A percentile compares a stretch with the other conserved stretches of the same genome.
phyloP scores from a whole-genome alignment of 37 sponge, comb jelly and placozoan genomes.

The Aplysina aerophoba region DNA sequence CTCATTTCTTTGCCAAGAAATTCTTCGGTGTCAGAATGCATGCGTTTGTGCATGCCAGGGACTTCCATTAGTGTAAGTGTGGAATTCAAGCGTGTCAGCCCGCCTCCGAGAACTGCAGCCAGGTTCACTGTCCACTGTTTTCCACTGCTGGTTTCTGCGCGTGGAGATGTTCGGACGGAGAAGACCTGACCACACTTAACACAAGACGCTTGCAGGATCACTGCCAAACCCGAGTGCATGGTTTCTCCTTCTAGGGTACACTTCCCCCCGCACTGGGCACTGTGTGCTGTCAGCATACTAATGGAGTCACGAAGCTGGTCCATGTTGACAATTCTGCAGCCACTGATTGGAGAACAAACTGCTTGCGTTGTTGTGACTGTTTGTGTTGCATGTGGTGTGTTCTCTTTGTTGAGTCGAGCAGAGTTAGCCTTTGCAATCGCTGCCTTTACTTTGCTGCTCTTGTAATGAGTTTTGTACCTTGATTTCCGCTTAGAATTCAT shows the following conservation, averaged over 20 bases:
- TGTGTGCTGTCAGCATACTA: not conserved
- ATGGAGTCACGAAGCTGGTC: slow-evolving; percentile 1
- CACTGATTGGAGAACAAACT: slow-evolving; percentile 22
- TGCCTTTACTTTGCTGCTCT: slow-evolving; percentile 34
- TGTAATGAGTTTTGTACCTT: slow-evolving; percentile 20
- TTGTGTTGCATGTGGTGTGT: not conserved
- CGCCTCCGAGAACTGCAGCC: slow-evolving; percentile 58
- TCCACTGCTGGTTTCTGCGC: not conserved
- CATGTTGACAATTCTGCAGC: slow-evolving; percentile 10
- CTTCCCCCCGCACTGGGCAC: slow-evolving; percentile 12
- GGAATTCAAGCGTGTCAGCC: slow-evolving; percentile 28
- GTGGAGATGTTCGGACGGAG: not conserved
- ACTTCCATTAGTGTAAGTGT: slow-evolving; percentile 39
- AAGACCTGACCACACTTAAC: slow-evolving; percentile 9
- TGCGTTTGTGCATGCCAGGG: slow-evolving; percentile 44
- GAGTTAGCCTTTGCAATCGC: slow-evolving; percentile 4
- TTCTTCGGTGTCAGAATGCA: slow-evolving; percentile 15
- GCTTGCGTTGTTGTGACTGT: slow-evolving; percentile 3
- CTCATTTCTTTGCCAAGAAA: not conserved
- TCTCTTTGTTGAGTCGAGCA: slow-evolving; percentile 8
- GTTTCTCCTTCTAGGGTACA: not conserved
- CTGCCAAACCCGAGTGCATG: slow-evolving; percentile 5
- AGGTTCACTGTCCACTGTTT: slow-evolving; percentile 38
- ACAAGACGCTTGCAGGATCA: not conserved
- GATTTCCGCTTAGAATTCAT: not conserved